Percentiles rank a stretch among this genome's conserved stretches.
These are phyloP conservation scores for Furcula furcula DNA, from an alignment of 2,888 invertebrate genomes.

Conservation along the genomic window DNA sequence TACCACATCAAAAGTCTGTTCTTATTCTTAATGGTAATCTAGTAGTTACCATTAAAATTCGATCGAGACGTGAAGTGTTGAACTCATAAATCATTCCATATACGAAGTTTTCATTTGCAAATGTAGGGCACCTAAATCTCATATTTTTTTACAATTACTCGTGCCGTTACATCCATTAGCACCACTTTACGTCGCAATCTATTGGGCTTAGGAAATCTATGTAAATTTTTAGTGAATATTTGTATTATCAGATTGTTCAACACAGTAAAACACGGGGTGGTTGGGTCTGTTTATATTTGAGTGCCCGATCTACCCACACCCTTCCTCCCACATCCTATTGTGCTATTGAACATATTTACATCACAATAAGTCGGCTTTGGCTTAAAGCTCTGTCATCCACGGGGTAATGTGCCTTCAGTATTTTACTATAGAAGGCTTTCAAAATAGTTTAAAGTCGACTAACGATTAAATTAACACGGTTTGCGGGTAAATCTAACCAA, in stretches of 20 bases:
- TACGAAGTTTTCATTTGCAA: too few relatives aligned
- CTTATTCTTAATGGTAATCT: too few relatives aligned
- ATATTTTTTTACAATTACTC: conserved; percentile 5
- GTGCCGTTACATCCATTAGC: conserved; percentile 6
- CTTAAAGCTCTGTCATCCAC: conserved; percentile 58
- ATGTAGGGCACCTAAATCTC: too few relatives aligned
- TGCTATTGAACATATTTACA: conserved; percentile 75
- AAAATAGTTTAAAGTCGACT: conserved; percentile 9
- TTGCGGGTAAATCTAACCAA: conserved; percentile 1
- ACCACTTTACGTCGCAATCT: conserved; percentile 3
- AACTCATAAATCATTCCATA: too few relatives aligned
- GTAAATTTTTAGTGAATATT: conserved; percentile 18
- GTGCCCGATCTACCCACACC: conserved; percentile 61
- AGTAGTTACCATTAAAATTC: too few relatives aligned
- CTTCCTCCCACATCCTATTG: conserved; percentile 64
- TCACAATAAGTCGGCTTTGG: conserved; percentile 69
- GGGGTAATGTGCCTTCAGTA: conserved; percentile 29
- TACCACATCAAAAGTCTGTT: too few relatives aligned
- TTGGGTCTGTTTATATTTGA: conserved; percentile 57
- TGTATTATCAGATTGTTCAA: conserved; percentile 31
- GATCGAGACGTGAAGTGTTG: too few relatives aligned
- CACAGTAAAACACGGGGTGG: conserved; percentile 41
- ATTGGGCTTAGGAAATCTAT: conserved; percentile 9
- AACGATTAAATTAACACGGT: not conserved
- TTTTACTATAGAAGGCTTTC: conserved; percentile 23